Evolutionary conservation across 1,140 invertebrate species (phyloP), one percentile per base, ranked within the genome.

Genomic region (Hirudo medicinalis): DNA sequence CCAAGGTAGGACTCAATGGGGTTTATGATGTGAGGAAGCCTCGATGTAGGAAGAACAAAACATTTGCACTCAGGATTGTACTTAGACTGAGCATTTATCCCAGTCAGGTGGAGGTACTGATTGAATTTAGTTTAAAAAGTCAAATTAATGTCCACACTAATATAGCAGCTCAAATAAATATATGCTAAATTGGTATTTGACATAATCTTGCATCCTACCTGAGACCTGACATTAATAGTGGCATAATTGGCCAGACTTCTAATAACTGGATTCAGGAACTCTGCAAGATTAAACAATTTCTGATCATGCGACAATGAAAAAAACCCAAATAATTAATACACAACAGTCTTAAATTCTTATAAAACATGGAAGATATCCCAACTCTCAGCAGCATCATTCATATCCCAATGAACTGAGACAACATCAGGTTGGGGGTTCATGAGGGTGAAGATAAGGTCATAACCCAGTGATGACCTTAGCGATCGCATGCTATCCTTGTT

Each of bases 1-100:
- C 88, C 90, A 29, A 92, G 81, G 83, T 92, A 91, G 73, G 88
- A 89, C 77, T 94, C 91, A 73, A 94, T 84, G 0, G 89, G 88
- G 17, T 91, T 92, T 20, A 84, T 84, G 32, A 83, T 76, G 69
- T 81, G 79, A 19, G 83, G 82, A 32, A 84, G 74, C 60, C 83
- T 78, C 32, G 79, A 76, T 15, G 11, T 25, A 22, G 29, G 57
- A 25, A 63, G 29, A 63, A 32, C 22, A 63, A 25, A 63, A 32
- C 57, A 63, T 9, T 63, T 63, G 29, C 57, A 63, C 57, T 22
- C 22, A 2, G 22, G 13, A 32, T 63, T 32, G 29, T 54, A 77
- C 75, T 71, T 76, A 75, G 43, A 76, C 74, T 27, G 79, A 77
- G 36, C 72, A 74, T 0, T 89, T 87, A 40, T 89, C 87, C 40